These are phyloP conservation scores for Heliconius sara DNA, from an alignment of 2,888 invertebrate genomes.

Conservation along the genomic window DNA sequence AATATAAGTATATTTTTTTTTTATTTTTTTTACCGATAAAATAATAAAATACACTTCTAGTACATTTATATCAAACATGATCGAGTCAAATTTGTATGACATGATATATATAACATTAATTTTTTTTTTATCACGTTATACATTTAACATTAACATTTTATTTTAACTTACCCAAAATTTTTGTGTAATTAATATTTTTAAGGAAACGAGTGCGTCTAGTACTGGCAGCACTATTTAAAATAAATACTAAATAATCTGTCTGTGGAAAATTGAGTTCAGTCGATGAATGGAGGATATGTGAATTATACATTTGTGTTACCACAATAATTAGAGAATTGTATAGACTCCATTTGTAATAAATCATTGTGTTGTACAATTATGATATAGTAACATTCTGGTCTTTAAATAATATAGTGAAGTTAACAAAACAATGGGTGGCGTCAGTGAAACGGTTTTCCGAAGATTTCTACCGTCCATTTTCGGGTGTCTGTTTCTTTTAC, in stretches of 20 bases:
- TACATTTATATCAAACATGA: no score
- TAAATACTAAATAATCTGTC: slow-evolving; percentile 12
- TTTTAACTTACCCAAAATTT: neutral
- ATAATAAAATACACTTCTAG: no score
- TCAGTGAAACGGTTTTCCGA: slow-evolving; percentile 56
- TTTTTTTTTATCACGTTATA: no score
- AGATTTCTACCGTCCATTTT: slow-evolving; percentile 64
- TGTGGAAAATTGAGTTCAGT: slow-evolving; percentile 30
- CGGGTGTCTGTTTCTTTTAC: slow-evolving; percentile 67
- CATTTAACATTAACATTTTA: neutral
- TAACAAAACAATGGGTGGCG: slow-evolving; percentile 65
- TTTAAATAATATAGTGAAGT: slow-evolving; percentile 55
- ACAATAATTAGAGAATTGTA: slow-evolving; percentile 38
- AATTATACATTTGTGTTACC: slow-evolving; percentile 23
- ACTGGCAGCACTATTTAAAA: neutral
- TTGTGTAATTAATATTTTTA: neutral
- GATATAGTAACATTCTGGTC: slow-evolving; percentile 64
- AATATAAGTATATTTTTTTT: neutral
- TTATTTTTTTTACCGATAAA: no score
- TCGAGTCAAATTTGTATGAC: no score
- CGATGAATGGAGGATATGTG: slow-evolving; percentile 34
- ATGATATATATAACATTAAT: no score
- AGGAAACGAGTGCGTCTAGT: neutral
- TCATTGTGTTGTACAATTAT: slow-evolving; percentile 58
- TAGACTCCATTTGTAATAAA: slow-evolving; percentile 44